A percentile compares a stretch with the other conserved stretches of the same genome.
phyloP scores from a whole-genome alignment of 2,888 invertebrate genomes.

The Lasiommata megera region DNA sequence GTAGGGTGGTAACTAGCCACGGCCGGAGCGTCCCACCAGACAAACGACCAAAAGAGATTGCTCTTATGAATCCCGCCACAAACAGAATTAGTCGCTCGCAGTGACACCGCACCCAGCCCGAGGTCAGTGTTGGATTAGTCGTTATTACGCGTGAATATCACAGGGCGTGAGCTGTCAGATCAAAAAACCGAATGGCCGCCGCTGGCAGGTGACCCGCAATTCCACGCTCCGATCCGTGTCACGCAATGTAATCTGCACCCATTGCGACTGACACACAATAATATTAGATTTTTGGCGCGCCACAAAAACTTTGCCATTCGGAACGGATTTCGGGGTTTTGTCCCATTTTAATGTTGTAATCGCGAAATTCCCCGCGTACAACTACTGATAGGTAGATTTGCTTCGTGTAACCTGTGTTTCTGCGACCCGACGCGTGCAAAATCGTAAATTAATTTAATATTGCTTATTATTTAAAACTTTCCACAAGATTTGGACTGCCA shows the following conservation, averaged over 20 bases:
- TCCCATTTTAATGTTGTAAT: background rate
- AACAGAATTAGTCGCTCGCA: conserved; percentile 2
- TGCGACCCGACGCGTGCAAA: too few relatives aligned
- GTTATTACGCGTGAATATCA: conserved; percentile 61
- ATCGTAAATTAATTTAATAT: too few relatives aligned
- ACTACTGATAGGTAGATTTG: too few relatives aligned
- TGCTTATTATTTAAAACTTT: too few relatives aligned
- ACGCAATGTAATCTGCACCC: conserved; percentile 25
- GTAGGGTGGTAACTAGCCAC: too few relatives aligned
- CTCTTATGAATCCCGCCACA: too few relatives aligned
- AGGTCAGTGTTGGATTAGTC: conserved; percentile 45
- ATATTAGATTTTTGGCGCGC: conserved; percentile 18
- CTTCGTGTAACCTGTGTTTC: too few relatives aligned
- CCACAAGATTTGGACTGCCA: too few relatives aligned
- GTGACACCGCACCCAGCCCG: conserved; percentile 14
- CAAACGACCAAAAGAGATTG: too few relatives aligned
- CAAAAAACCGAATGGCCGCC: conserved; percentile 33
- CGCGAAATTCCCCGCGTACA: too few relatives aligned
- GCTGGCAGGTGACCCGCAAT: conserved; percentile 30
- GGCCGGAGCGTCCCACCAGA: too few relatives aligned
- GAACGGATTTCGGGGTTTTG: background rate
- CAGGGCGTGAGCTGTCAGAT: conserved; percentile 36
- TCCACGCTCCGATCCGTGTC: conserved; percentile 28
- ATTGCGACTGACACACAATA: conserved; percentile 9
- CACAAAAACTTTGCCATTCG: conserved; percentile 4